Evolutionary conservation across 2,113 vertebrate genomes (phyloP), one percentile per base, ranked within the genome.

Genomic region (Dissostichus mawsoni): DNA sequence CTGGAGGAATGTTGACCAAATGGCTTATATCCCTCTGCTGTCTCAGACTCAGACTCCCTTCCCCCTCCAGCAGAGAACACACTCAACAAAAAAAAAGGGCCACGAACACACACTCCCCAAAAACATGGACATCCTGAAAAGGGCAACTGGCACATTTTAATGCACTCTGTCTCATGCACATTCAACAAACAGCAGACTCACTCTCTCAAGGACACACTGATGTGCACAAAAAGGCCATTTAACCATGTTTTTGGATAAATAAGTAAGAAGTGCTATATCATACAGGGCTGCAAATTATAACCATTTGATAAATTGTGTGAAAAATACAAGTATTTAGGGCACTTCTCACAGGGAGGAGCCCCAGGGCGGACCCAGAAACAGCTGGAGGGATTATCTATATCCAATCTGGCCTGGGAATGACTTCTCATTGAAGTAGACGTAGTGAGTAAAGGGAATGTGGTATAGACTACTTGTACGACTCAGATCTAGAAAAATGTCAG

Each of bases 1-100:
- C 74, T 56, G 78, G 74, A 73, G 91, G 91, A 92, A 93, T 91
- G 91, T 89, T 92, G 90, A 91, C 89, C 90, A 92, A 93, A 93
- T 92, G 90, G 90, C 85, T 91, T 85, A 82, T 59, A 91, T 90
- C 91, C 88, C 79, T 87, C 71, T 83, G 78, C 88, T 83, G 89
- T 91, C 89, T 85, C 69, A 16, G 74, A 81, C 83, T 25, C 5
- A 13, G 48, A 52, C 61, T 12, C 84, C 89, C 84, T 18, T 74
- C 87, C 90, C 86, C 84, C 75, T 61, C 76, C 51, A 44, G 66
- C 64, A 62, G 76, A 11, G 16, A 29, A 44, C 66, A 75, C 56
- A 51, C 63, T 52, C 80, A 17, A 41, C 6, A 36, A 36, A 41
- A 41, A 41, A 70, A 64, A 74, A 68, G 47, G 52, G 70, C 29